Evolutionary conservation across 2,888 invertebrate species (phyloP).

Genomic region (Nebria brevicollis): DNA sequence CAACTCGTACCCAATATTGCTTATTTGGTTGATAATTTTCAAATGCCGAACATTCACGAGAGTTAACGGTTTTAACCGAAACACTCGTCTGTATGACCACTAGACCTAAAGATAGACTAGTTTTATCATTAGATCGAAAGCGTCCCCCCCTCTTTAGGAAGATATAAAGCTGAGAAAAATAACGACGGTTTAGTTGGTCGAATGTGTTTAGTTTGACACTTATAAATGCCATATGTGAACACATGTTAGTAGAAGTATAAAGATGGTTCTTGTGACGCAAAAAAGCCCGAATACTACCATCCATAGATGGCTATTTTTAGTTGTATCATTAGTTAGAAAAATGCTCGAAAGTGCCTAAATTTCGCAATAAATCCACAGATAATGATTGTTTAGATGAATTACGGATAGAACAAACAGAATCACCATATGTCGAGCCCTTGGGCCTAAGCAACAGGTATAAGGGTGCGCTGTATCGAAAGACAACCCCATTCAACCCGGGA

Average conservation of each 20-base stretch:
- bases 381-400: neutral
- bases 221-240: conserved; percentile 59
- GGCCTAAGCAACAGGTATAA: neutral
- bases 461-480: neutral
- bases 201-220: conserved; percentile 53
- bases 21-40: no score
- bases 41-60: no score
- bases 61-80: no score
- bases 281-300: neutral
- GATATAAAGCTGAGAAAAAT: neutral
- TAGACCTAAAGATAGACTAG: no score
- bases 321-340: neutral
- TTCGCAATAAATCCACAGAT: neutral
- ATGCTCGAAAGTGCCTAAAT: no score
- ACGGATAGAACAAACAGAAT: neutral
- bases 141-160: no score
- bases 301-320: neutral
- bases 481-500: no score
- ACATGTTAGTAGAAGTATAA: conserved; percentile 53
- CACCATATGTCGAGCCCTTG: neutral
- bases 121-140: no score
- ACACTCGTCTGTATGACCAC: no score
- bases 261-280: neutral
- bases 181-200: conserved; percentile 51
- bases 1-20: conserved; percentile 29